Base-by-base conservation (phyloP, 2,888 invertebrate genomes). In the Parnassius smintheus region DNA sequence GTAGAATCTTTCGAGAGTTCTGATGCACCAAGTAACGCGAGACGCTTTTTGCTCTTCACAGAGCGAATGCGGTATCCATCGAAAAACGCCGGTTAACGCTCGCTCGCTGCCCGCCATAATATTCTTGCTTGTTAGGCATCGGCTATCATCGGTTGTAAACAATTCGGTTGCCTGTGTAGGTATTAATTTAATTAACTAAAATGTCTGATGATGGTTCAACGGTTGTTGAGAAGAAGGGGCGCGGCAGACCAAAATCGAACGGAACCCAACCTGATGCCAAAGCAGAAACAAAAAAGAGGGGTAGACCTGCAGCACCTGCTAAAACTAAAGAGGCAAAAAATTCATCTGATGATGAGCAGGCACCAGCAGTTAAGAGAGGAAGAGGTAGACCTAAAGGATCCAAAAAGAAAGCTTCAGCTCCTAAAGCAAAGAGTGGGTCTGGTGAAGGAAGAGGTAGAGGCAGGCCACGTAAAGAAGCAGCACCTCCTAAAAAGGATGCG, bases 181-280 rank as follows among this genome's bases (percentile, higher is more conserved):
- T 74, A 69, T 70, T 71, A 65, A 70, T 72, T 71, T 69, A 72
- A 72, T 76, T 75, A 61, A 71, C 67, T 69, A 77, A 78, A 78
- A 92, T 92, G 92, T 92, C 92, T 82, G 92, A 92, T 83, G 92
- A 92, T 77, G 92, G 92, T 64, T 86, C 91, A 73, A 87, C 91
- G 69, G 83, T 80, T 65, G 92, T 92, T 61, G 92, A 92, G 82
- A 92, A 92, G 85, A 92, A 92, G 76, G 92, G 92, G 67, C 86
- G 92, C 70, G 92, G 92, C 66, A 88, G 91, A 80, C 88, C 92
- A 45, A 92, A 92, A 81, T 67, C 92, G 13, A 92, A 92, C 83
- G 92, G 92, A 75, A 92, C 92, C 75, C 90, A 85, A 80, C 73
- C 86, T 59, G 92, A 92, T 72, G 81, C 87, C n/a, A 92, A 92